Percentiles rank a stretch among this genome's conserved stretches.
phyloP scores from a whole-genome alignment of 2,113 vertebrate species.

The Trachemys scripta region DNA sequence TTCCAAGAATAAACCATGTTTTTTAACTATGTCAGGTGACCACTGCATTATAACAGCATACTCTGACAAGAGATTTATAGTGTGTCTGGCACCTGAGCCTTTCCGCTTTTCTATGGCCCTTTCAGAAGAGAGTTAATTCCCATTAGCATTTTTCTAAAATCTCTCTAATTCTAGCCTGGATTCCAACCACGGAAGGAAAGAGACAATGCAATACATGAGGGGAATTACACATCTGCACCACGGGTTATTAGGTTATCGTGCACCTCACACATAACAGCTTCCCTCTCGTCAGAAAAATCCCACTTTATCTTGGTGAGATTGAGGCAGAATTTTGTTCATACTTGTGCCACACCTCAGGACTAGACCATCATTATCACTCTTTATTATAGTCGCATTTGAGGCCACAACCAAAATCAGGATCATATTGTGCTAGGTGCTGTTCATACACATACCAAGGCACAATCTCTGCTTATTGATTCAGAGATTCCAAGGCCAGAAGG shows the following conservation, averaged over 20 bases:
- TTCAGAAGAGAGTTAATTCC: background rate
- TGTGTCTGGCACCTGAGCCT: background rate
- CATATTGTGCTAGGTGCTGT: too few relatives aligned
- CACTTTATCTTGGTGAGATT: background rate
- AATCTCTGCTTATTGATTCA: too few relatives aligned
- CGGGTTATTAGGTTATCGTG: background rate
- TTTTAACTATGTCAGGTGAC: background rate
- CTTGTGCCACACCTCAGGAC: background rate
- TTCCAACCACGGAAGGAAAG: background rate
- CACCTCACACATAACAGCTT: background rate
- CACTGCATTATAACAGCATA: background rate
- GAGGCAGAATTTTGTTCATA: background rate
- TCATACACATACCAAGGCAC: too few relatives aligned
- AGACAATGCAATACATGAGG: background rate
- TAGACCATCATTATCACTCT: too few relatives aligned
- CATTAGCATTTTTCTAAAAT: background rate
- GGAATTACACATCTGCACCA: background rate
- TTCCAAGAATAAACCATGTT: background rate
- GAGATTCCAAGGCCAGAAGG: too few relatives aligned
- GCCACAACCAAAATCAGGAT: too few relatives aligned
- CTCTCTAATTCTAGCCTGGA: background rate
- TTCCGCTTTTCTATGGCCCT: background rate
- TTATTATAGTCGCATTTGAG: too few relatives aligned
- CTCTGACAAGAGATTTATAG: slow-evolving; percentile 7
- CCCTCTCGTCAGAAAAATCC: background rate